Conservation (phyloP, 1,140 invertebrate species). For the Solenopsis invicta region DNA sequence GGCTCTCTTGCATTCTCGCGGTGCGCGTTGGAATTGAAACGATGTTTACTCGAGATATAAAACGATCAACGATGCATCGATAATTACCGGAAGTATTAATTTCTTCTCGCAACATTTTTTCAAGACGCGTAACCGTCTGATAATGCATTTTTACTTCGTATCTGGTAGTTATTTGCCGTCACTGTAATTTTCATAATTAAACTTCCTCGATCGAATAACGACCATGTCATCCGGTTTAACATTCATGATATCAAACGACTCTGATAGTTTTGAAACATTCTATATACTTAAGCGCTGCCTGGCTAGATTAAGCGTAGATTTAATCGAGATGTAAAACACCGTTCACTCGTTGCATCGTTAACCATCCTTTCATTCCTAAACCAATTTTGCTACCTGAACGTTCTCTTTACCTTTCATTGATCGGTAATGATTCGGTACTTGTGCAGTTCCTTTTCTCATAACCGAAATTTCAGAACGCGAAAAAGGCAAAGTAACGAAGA, state of each 20-base stretch:
- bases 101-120: slow-evolving; percentile 10
- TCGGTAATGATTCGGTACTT: neutral
- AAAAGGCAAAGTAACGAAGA: neutral
- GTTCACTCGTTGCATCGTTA: neutral
- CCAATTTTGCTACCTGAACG: slow-evolving; percentile 1
- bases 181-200: slow-evolving; percentile 57
- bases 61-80: slow-evolving; percentile 15
- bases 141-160: slow-evolving; percentile 39
- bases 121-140: neutral
- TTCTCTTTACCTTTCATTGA: neutral
- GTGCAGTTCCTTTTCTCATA: neutral
- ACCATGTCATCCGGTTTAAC: neutral
- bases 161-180: slow-evolving; percentile 13
- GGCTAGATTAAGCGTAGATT: neutral
- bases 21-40: slow-evolving; percentile 6
- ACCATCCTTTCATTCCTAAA: neutral
- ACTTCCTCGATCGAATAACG: neutral
- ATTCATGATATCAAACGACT: slow-evolving; percentile 1
- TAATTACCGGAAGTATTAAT: slow-evolving; percentile 25
- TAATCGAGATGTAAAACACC: neutral
- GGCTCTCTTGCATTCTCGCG: neutral
- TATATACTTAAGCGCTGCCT: slow-evolving; percentile 12
- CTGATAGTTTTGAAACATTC: neutral
- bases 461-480: neutral
- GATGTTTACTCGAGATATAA: slow-evolving; percentile 14